Conservation (phyloP, 2,113 vertebrate species). For the Odobenus rosmarus region DNA sequence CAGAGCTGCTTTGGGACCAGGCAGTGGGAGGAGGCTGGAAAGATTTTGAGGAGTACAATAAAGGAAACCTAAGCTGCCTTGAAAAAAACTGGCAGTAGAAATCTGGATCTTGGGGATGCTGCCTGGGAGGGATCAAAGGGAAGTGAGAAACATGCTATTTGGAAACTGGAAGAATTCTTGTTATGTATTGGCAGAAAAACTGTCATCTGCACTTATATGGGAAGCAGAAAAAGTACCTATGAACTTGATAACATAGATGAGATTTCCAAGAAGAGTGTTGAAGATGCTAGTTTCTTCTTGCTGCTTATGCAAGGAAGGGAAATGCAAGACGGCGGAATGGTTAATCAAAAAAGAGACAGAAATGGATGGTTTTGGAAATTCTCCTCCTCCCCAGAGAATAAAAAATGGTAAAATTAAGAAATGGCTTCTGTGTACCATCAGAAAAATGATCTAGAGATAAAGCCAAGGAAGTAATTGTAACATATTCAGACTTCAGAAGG, state of each 20-base stretch:
- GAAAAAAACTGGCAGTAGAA: neutral
- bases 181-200: neutral
- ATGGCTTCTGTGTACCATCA: neutral
- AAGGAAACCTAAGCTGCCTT: neutral
- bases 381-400: neutral
- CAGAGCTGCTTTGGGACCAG: neutral
- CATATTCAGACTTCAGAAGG: neutral
- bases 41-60: neutral
- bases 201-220: neutral
- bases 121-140: neutral
- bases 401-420: neutral
- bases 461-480: neutral
- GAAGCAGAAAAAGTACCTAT: neutral
- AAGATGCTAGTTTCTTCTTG: neutral
- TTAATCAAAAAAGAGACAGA: neutral
- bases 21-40: neutral
- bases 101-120: neutral
- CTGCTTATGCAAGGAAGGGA: neutral
- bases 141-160: neutral
- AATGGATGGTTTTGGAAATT: neutral
- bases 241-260: neutral
- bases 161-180: neutral
- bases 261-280: neutral
- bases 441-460: neutral
- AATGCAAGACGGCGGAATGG: neutral